A percentile compares a stretch with the other conserved stretches of the same genome.
Evolutionary conservation across 2,797 vertebrate genomes (phyloP).

Genomic region (Carduelis carduelis): DNA sequence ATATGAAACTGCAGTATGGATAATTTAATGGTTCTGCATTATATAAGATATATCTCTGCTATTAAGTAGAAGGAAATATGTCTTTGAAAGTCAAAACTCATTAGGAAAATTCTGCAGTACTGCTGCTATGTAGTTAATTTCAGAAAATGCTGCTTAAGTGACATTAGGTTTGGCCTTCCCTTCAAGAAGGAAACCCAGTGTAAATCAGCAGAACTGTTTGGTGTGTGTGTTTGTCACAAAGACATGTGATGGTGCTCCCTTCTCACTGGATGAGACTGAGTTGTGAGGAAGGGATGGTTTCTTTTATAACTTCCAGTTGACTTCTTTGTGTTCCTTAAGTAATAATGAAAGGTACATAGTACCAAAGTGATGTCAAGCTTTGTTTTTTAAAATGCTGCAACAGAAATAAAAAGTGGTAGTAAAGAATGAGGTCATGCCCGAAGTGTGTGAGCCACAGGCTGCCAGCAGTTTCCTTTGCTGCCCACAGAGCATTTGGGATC

Average conservation of each 20-base stretch:
- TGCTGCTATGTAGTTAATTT: background rate
- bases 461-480: constrained; percentile 30
- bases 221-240: background rate
- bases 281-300: background rate
- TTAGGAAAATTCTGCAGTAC: background rate
- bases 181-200: background rate
- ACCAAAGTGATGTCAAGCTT: background rate
- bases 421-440: constrained; percentile 41
- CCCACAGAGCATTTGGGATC: constrained; percentile 24
- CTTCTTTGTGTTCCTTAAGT: background rate
- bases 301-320: background rate
- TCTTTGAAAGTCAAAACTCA: background rate
- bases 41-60: background rate
- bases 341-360: background rate
- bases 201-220: background rate
- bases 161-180: background rate
- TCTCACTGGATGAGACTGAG: background rate
- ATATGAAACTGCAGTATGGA: background rate
- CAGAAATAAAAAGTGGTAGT: constrained; percentile 40
- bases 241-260: background rate
- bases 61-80: background rate
- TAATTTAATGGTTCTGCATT: background rate
- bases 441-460: constrained; percentile 44
- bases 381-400: background rate
- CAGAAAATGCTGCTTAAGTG: background rate